Conservation (phyloP, 2,113 vertebrate species). For the Miniopterus natalensis region DNA sequence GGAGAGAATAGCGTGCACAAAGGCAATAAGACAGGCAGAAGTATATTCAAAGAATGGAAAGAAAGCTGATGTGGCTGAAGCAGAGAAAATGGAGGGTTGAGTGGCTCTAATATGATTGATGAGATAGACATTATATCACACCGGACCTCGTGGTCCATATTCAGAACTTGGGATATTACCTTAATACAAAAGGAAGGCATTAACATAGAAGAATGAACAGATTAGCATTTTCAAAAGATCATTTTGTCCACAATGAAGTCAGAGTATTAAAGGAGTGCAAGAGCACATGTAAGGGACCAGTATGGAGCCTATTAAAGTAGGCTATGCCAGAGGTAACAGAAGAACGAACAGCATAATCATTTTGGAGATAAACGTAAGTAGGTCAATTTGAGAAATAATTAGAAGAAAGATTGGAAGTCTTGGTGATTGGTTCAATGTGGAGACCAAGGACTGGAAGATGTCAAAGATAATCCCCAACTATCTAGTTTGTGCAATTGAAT, state of each 20-base stretch:
- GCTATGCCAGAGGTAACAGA: background rate
- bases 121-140: background rate
- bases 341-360: background rate
- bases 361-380: background rate
- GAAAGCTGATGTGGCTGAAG: background rate
- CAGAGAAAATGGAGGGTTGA: background rate
- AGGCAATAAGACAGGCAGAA: background rate
- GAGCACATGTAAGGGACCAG: background rate
- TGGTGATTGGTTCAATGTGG: background rate
- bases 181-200: background rate
- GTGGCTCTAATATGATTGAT: background rate
- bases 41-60: background rate
- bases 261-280: background rate
- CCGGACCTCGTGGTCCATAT: background rate
- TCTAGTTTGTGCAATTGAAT: background rate
- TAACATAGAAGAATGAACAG: background rate
- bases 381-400: background rate
- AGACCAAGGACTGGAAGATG: background rate
- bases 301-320: background rate
- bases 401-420: background rate
- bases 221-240: background rate
- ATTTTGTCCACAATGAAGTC: background rate
- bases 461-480: background rate
- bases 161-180: slow-evolving; percentile 1
- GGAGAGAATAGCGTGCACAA: background rate